phyloP scores from a whole-genome alignment of 2,797 vertebrate genomes.

The Sebastes hubbsi region DNA sequence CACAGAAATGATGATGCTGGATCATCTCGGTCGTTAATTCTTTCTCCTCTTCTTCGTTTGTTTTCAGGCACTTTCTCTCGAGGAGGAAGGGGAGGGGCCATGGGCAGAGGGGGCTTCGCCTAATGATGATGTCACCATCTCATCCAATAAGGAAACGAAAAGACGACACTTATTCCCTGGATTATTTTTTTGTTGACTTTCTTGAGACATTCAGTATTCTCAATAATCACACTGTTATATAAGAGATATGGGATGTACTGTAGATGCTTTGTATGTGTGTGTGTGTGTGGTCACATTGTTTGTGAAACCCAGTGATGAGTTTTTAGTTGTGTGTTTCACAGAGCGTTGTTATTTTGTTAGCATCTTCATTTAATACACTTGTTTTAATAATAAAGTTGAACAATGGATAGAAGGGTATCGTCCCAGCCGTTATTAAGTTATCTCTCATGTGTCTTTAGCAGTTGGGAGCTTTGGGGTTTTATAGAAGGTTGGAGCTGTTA shows the following conservation, averaged over 20 bases:
- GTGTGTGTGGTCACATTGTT: background rate
- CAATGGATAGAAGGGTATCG: background rate
- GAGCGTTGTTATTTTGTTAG: conserved; percentile 18
- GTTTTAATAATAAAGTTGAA: conserved; percentile 65
- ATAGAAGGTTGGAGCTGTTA: too few relatives aligned
- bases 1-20: background rate
- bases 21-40: background rate
- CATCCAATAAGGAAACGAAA: conserved; percentile 3
- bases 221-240: background rate
- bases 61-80: conserved; percentile 57
- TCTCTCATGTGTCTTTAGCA: too few relatives aligned
- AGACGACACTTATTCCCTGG: background rate
- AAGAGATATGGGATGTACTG: background rate
- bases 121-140: conserved; percentile 17
- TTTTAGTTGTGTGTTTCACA: conserved; percentile 8
- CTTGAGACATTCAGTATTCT: background rate
- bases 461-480: too few relatives aligned
- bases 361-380: background rate
- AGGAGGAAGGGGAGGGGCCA: conserved; percentile 64
- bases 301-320: background rate
- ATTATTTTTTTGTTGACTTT: background rate
- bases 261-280: background rate
- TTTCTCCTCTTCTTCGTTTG: background rate
- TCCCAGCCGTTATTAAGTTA: too few relatives aligned
- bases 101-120: conserved; percentile 57